Evolutionary conservation across 2,797 vertebrate species (phyloP).

Genomic region (Micropoecilia bifurca): DNA sequence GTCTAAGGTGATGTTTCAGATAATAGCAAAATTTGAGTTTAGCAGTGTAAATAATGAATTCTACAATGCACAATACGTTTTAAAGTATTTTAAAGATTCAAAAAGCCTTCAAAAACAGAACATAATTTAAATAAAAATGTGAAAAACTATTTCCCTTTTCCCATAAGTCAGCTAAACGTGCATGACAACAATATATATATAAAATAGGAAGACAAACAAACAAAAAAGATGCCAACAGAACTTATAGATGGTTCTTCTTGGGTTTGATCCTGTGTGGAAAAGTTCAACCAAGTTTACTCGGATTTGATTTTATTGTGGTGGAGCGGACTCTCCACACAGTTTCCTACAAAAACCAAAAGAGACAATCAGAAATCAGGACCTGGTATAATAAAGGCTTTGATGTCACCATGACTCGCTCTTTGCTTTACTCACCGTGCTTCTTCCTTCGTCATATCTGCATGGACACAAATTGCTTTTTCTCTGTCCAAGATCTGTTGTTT

Average conservation of each 20-base stretch:
- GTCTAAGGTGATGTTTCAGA: neutral
- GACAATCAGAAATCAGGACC: neutral
- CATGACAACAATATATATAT: neutral
- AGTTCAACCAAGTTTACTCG: neutral
- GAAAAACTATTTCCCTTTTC: neutral
- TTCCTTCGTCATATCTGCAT: slow-evolving; percentile 57
- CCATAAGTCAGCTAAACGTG: neutral
- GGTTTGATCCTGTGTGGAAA: neutral
- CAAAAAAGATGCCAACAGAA: neutral
- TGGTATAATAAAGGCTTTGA: neutral
- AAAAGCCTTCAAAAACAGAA: neutral
- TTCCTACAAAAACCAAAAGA: slow-evolving; percentile 60
- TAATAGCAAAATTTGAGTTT: neutral
- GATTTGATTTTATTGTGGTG: slow-evolving; percentile 26
- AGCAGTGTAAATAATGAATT: neutral
- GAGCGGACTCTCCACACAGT: slow-evolving; percentile 52
- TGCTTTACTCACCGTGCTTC: slow-evolving; percentile 64
- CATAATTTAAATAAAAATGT: neutral
- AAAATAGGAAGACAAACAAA: neutral
- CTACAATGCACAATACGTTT: neutral
- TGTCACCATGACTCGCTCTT: neutral
- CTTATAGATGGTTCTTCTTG: neutral
- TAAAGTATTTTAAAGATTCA: slow-evolving; percentile 3
- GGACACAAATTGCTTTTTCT: slow-evolving; percentile 74
- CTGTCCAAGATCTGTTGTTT: slow-evolving; percentile 72